Percentiles rank a stretch among this genome's conserved stretches.
Conservation (phyloP, 2,888 invertebrate species). For the Pyrrhosoma nymphula region DNA sequence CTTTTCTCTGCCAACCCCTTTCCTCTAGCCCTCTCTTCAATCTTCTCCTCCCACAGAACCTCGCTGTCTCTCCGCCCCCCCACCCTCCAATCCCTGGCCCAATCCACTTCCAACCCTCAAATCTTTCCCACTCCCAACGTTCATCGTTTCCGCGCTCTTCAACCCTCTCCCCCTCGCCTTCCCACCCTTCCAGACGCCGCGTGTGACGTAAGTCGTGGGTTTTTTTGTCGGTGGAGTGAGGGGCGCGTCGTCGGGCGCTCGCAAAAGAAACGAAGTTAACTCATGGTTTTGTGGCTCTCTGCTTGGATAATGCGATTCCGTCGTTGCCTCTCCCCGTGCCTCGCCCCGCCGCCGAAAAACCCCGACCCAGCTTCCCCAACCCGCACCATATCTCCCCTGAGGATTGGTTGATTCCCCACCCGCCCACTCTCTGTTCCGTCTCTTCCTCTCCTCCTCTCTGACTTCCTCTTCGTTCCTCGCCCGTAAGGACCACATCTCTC, state of each 20-base stretch:
- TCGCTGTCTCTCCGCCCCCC: neutral
- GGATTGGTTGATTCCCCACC: neutral
- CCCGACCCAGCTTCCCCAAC: neutral
- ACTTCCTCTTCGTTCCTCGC: neutral
- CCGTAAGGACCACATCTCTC: neutral
- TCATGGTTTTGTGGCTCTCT: slow-evolving; percentile 66
- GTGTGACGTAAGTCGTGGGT: neutral
- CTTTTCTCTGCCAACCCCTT: neutral
- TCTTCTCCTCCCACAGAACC: neutral
- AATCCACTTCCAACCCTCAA: too few relatives aligned
- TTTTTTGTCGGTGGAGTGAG: neutral
- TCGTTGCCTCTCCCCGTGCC: slow-evolving; percentile 27
- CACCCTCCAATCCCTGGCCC: too few relatives aligned
- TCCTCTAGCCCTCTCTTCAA: too few relatives aligned
- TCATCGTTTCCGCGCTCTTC: neutral
- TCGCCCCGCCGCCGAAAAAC: neutral
- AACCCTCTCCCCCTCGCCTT: neutral
- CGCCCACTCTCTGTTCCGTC: neutral
- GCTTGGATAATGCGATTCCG: slow-evolving; percentile 65
- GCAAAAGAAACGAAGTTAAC: slow-evolving; percentile 56
- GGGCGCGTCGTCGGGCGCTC: neutral
- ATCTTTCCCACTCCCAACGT: neutral
- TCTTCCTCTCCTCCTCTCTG: neutral
- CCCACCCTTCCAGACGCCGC: neutral
- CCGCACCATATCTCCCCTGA: neutral